A percentile compares a stretch with the other conserved stretches of the same genome.
phyloP scores from a whole-genome alignment of 1,140 invertebrate species.

The Apis laboriosa region DNA sequence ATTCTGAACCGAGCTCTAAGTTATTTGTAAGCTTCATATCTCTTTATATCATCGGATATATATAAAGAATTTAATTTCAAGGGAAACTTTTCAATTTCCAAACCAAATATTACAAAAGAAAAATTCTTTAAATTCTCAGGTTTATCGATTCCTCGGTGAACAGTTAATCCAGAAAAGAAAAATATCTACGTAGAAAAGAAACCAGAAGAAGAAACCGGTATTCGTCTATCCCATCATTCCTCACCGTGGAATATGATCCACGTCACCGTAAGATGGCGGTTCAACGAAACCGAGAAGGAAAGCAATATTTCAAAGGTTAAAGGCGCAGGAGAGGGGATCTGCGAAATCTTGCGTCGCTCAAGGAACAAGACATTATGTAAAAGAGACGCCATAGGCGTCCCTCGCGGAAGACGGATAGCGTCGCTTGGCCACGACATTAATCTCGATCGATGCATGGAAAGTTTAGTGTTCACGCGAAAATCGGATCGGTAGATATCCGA shows the following conservation, averaged over 20 bases:
- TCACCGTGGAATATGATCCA: background rate
- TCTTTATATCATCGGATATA: no score
- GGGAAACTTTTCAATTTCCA: no score
- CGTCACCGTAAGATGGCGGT: background rate
- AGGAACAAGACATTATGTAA: constrained; percentile 38
- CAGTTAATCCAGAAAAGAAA: background rate
- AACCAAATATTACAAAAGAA: no score
- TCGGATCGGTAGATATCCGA: constrained; percentile 12
- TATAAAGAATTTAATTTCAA: no score
- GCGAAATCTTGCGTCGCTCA: constrained; percentile 25
- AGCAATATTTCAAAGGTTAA: constrained; percentile 20
- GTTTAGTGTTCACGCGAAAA: constrained; percentile 35
- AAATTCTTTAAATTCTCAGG: no score
- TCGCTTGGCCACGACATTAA: constrained; percentile 21
- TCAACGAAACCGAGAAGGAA: background rate
- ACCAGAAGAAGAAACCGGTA: background rate
- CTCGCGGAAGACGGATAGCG: constrained; percentile 25
- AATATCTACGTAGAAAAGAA: background rate
- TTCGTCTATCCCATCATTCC: no score
- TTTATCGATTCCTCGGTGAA: no score
- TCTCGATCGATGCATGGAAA: constrained; percentile 37
- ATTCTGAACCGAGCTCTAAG: background rate
- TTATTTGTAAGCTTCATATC: background rate
- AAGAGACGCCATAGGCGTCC: background rate
- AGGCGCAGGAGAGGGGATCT: background rate